Base-by-base conservation (phyloP, 2,888 invertebrate species). In the Eudasyphora cyanicolor region DNA sequence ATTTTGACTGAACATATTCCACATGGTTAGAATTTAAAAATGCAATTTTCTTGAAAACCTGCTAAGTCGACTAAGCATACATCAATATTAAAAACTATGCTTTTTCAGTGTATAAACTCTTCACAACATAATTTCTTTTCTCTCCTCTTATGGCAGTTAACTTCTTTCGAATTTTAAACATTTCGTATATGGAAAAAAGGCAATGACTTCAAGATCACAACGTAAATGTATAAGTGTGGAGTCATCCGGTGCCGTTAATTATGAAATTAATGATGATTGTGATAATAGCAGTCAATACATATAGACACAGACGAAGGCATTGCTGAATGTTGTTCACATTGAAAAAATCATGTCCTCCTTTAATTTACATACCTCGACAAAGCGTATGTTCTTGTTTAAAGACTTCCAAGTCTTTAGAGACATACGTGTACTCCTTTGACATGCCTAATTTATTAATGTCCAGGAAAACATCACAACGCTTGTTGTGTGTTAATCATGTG, bases 161-260 rank as follows among this genome's bases (percentile, higher is more conserved):
- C 60, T 82, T 82, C 79, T 64, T 76, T 19, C 62, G 79, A 82
- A 82, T 74, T 82, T 76, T 19, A 82, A 57, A 42, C 70, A 75
- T 38, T 45, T 45, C 45, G 45, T n/a, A 45, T 45, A n/a, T n/a
- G 45, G 45, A 12, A 45, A 45, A 45, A 14, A n/a, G n/a, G n/a
- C n/a, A 45, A 45, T 45, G n/a, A n/a, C n/a, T n/a, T n/a, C n/a
- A 45, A 12, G 5, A 45, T 76, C 67, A n/a, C n/a, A n/a, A 14
- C n/a, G n/a, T 45, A 45, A 45, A 45, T 12, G 2, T n/a, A 24
- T 27, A 45, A 57, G 19, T 79, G 67, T 67, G 32, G 42, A 79
- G 80, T 81, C 84, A 84, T 85, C 85, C 85, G 82, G 78, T 82
- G 84, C 80, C 79, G 84, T 85, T 85, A 85, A 84, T 85, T 85